phyloP scores from a whole-genome alignment of 2,113 vertebrate genomes.

The Bucco capensis region DNA sequence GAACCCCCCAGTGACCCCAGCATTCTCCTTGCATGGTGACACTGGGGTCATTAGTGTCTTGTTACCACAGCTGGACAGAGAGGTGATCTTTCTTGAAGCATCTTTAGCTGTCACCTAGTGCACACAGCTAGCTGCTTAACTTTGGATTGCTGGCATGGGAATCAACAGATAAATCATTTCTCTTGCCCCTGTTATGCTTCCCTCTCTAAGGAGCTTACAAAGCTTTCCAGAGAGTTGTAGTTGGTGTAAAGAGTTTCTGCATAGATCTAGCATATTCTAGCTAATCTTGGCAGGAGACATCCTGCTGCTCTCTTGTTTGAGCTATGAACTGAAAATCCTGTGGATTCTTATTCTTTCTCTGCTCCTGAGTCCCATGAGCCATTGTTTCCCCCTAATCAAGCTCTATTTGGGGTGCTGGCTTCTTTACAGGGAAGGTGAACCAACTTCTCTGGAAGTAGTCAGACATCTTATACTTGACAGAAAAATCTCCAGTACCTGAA shows the following conservation, averaged over 20 bases:
- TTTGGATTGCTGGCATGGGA: not conserved
- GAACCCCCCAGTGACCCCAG: not conserved
- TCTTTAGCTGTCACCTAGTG: not conserved
- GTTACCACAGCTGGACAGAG: constrained; percentile 78
- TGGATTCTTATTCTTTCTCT: not conserved
- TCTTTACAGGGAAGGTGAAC: not conserved
- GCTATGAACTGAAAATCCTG: not conserved
- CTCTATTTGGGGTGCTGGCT: not conserved
- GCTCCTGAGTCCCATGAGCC: not conserved
- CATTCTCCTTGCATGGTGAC: constrained; percentile 73
- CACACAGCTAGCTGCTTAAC: not conserved
- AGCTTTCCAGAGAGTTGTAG: not conserved
- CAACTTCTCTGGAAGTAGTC: not conserved
- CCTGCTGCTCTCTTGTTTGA: not conserved
- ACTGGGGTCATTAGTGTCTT: constrained; percentile 75
- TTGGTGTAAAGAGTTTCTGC: not conserved
- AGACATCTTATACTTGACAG: not conserved
- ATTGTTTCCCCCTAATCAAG: not conserved
- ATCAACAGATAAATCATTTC: not conserved
- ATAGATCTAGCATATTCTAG: not conserved
- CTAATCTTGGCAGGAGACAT: not conserved
- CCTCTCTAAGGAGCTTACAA: not conserved
- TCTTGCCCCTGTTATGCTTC: not conserved
- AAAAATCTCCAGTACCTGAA: not conserved
- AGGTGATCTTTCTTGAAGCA: constrained; percentile 72